A percentile compares a stretch with the other conserved stretches of the same genome.
Evolutionary conservation across 2,888 invertebrate species (phyloP).

Genomic region (Buathra laborator): DNA sequence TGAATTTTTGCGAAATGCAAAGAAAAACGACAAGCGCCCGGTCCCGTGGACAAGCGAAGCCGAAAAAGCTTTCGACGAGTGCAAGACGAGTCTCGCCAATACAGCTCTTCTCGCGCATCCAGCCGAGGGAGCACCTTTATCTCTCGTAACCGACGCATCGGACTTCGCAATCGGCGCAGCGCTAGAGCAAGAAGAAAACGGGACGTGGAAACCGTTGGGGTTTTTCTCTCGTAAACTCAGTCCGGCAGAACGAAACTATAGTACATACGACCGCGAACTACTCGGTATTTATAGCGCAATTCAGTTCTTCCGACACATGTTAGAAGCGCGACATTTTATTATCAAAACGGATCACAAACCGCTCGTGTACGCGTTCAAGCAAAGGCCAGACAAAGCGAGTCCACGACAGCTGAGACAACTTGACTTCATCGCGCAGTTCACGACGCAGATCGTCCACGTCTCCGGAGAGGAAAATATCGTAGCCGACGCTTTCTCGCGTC

Average conservation of each 20-base stretch:
- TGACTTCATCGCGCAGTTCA: conserved; percentile 62
- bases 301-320: conserved; percentile 52
- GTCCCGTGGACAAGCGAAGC: conserved; percentile 45
- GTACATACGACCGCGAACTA: conserved; percentile 69
- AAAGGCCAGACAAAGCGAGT: conserved; percentile 58
- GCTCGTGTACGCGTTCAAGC: conserved; percentile 47
- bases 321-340: conserved; percentile 58
- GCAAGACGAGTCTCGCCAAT: conserved; percentile 41
- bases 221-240: conserved; percentile 72
- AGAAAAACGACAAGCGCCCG: conserved; percentile 62
- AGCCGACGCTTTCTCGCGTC: conserved; percentile 69
- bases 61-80: conserved; percentile 49
- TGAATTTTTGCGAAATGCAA: conserved; percentile 44
- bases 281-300: conserved; percentile 54
- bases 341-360: conserved; percentile 65
- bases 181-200: conserved; percentile 69
- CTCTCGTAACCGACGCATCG: conserved; percentile 70
- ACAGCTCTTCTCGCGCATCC: conserved; percentile 65
- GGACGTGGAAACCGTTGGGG: conserved; percentile 69
- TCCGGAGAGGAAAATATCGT: conserved; percentile 66
- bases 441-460: conserved; percentile 61
- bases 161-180: conserved; percentile 72
- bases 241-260: conserved; percentile 49
- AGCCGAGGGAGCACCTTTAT: background rate
- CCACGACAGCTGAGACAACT: conserved; percentile 66